Conservation (phyloP, 1,140 invertebrate genomes). For the Temnothorax longispinosus region DNA sequence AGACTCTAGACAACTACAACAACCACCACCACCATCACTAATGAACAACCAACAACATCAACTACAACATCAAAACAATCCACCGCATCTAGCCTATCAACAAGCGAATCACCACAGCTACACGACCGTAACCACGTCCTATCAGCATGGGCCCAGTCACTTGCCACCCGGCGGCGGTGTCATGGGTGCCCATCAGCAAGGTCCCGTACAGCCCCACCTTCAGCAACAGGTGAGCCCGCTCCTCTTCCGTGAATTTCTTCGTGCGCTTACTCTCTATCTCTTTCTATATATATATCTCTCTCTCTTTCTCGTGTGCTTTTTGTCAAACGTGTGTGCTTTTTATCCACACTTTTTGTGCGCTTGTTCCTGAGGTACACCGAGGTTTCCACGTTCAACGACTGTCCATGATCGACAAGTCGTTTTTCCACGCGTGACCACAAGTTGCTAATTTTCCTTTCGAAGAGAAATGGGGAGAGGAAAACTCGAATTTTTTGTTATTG, state of each 20-base stretch:
- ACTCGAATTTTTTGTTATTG: not conserved
- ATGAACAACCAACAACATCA: slow-evolving; percentile 85
- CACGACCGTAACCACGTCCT: slow-evolving; percentile 85
- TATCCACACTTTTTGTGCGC: slow-evolving; percentile 6
- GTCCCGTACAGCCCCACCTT: slow-evolving; percentile 83
- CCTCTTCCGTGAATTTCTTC: slow-evolving; percentile 65
- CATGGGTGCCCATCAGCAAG: slow-evolving; percentile 84
- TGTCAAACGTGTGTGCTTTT: slow-evolving; percentile 23
- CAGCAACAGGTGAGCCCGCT: slow-evolving; percentile 86
- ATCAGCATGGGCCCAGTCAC: slow-evolving; percentile 83
- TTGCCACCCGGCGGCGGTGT: slow-evolving; percentile 75
- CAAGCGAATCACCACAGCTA: slow-evolving; percentile 86
- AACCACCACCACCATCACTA: slow-evolving; percentile 83
- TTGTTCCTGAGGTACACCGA: slow-evolving; percentile 38
- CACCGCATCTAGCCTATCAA: slow-evolving; percentile 86
- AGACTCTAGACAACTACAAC: slow-evolving; percentile 86
- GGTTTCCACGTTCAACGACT: not conserved
- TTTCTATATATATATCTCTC: slow-evolving; percentile 36
- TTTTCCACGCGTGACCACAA: not conserved
- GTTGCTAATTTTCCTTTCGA: not conserved
- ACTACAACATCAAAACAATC: slow-evolving; percentile 86
- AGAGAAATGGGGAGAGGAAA: slow-evolving; percentile 13
- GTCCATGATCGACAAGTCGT: not conserved
- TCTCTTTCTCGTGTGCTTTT: slow-evolving; percentile 16
- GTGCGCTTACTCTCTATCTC: slow-evolving; percentile 46